Percentiles rank a stretch among this genome's conserved stretches.
Evolutionary conservation across 1,140 invertebrate species (phyloP).

Genomic region (Aphis craccivora): DNA sequence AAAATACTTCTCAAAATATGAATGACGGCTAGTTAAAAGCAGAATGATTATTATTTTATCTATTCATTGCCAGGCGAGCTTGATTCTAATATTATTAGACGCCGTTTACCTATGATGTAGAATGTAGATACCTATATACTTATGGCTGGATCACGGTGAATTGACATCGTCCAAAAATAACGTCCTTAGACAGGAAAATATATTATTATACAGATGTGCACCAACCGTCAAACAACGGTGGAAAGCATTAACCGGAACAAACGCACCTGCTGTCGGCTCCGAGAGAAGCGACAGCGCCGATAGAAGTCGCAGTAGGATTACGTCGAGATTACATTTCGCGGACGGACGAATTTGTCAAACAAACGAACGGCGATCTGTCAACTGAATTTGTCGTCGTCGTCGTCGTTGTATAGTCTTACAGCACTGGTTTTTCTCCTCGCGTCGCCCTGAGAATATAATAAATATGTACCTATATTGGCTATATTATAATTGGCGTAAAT

Average conservation of each 20-base stretch:
- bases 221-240: neutral
- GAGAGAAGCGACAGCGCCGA: neutral
- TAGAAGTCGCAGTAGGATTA: constrained; percentile 36
- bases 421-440: neutral
- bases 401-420: too few species aligned
- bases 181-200: neutral
- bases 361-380: constrained; percentile 17
- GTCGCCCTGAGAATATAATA: neutral
- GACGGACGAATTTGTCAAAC: constrained; percentile 23
- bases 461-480: neutral
- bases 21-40: too few species aligned
- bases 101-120: neutral
- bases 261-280: constrained; percentile 10
- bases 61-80: too few species aligned
- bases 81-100: neutral
- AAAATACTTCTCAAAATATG: too few species aligned
- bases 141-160: neutral
- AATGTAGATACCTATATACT: neutral
- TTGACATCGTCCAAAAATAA: neutral
- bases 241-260: neutral
- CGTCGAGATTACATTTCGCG: neutral
- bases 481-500: neutral
- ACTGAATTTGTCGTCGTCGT: neutral
- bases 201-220: neutral
- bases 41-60: too few species aligned